Evolutionary conservation across 2,113 vertebrate species (phyloP).

Genomic region (Romanogobio albipinnatus): DNA sequence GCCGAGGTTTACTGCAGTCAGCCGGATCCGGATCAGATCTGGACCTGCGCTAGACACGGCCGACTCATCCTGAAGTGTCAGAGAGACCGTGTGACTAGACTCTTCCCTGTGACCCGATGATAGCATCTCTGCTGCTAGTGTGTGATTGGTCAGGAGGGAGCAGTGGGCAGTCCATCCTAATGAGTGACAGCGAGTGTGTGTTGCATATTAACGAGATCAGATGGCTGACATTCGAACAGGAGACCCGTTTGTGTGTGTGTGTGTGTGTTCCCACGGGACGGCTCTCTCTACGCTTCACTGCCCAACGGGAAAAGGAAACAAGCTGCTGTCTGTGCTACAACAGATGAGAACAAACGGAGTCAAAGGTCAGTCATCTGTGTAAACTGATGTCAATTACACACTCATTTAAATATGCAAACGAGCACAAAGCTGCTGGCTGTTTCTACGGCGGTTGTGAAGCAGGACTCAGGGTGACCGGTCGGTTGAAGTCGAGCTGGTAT

Average conservation of each 20-base stretch:
- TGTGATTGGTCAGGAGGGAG: constrained; percentile 5
- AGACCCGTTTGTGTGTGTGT: not conserved
- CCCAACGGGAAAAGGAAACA: constrained; percentile 57
- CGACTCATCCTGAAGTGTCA: no score
- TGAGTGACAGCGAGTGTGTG: constrained; percentile 10
- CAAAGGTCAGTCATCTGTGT: constrained; percentile 69
- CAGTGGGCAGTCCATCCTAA: not conserved
- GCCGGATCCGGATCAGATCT: no score
- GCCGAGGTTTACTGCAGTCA: no score
- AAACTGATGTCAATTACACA: constrained; percentile 69
- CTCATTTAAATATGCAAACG: constrained; percentile 65
- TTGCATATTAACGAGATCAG: constrained; percentile 3
- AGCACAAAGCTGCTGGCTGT: not conserved
- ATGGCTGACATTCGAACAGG: constrained; percentile 36
- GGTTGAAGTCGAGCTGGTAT: no score
- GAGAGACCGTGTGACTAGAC: no score
- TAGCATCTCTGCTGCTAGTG: not conserved
- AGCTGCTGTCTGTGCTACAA: constrained; percentile 40
- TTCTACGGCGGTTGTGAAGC: not conserved
- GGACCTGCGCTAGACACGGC: no score
- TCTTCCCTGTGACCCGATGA: no score
- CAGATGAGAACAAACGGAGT: constrained; percentile 67
- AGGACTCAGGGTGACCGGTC: not conserved
- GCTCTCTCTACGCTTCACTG: constrained; percentile 53
- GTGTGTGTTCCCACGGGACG: constrained; percentile 48